These are phyloP conservation scores for Microtus ochrogaster DNA, from an alignment of 2,113 vertebrate genomes.

Conservation along the genomic window DNA sequence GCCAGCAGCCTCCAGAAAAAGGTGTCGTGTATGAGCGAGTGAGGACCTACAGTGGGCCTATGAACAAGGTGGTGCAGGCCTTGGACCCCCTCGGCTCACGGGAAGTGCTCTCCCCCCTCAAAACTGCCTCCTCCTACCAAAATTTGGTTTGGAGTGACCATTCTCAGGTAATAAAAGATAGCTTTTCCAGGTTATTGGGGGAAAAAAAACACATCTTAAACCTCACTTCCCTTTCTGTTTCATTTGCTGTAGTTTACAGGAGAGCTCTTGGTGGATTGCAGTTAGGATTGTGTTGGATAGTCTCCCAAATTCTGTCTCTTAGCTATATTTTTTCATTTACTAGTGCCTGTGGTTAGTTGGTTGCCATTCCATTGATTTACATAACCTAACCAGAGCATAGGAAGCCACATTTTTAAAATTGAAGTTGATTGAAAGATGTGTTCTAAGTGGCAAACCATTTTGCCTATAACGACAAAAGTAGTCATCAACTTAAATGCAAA, in stretches of 20 bases:
- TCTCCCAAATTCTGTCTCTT: neutral
- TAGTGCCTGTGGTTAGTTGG: neutral
- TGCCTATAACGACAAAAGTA: neutral
- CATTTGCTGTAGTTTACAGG: neutral
- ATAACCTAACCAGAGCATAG: constrained; percentile 3
- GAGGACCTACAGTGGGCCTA: constrained; percentile 86
- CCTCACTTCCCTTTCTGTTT: neutral
- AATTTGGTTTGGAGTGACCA: constrained; percentile 79
- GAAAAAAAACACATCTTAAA: neutral
- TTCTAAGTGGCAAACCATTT: neutral
- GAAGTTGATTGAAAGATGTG: neutral
- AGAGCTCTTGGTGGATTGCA: neutral
- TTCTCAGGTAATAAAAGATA: constrained; percentile 76
- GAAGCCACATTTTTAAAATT: constrained; percentile 4
- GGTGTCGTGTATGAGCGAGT: constrained; percentile 83
- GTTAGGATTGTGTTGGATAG: neutral
- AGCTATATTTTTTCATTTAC: constrained; percentile 37
- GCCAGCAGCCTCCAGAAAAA: constrained; percentile 76
- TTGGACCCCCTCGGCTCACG: constrained; percentile 77
- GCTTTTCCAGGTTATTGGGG: neutral
- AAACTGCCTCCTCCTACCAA: constrained; percentile 78
- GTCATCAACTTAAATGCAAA: constrained; percentile 24
- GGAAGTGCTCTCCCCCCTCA: constrained; percentile 81
- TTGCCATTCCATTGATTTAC: constrained; percentile 33
- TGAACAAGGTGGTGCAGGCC: constrained; percentile 81